These are phyloP conservation scores for Orius insidiosus DNA, from an alignment of 1,140 invertebrate genomes.

Conservation along the genomic window DNA sequence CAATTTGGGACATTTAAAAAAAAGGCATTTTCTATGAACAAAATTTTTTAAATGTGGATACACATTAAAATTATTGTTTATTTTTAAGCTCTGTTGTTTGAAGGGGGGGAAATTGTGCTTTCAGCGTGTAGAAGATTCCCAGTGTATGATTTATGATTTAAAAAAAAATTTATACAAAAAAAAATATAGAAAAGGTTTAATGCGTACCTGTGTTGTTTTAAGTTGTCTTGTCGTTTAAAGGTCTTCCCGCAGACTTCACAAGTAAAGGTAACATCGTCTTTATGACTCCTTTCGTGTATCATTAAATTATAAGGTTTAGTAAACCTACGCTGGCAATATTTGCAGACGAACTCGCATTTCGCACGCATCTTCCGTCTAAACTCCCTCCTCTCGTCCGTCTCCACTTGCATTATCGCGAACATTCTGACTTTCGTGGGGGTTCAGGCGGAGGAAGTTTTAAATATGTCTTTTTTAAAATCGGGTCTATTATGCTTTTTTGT, in stretches of 20 bases:
- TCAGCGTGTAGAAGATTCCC: no score
- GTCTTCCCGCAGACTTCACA: slow-evolving; percentile 98
- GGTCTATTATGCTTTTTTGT: no score
- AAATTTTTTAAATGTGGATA: no score
- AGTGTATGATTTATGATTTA: no score
- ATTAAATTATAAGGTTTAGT: slow-evolving; percentile 99
- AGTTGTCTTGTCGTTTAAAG: slow-evolving; percentile 92
- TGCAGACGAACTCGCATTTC: slow-evolving; percentile 97
- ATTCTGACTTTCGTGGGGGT: slow-evolving; percentile 32
- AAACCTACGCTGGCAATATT: slow-evolving; percentile 95
- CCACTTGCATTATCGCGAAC: slow-evolving; percentile 75
- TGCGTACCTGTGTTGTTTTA: slow-evolving; percentile 79
- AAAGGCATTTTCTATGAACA: no score
- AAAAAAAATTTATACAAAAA: neutral
- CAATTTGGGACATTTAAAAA: no score
- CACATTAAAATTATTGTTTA: no score
- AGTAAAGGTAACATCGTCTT: slow-evolving; percentile 92
- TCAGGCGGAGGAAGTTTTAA: neutral
- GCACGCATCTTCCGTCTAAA: slow-evolving; percentile 82
- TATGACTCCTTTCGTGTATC: slow-evolving; percentile 97
- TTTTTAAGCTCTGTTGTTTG: no score
- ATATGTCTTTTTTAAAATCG: neutral
- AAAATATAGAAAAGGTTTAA: neutral
- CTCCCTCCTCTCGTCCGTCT: slow-evolving; percentile 76
- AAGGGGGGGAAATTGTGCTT: no score